phyloP scores from a whole-genome alignment of 2,797 vertebrate genomes.

The Anguilla marmorata region DNA sequence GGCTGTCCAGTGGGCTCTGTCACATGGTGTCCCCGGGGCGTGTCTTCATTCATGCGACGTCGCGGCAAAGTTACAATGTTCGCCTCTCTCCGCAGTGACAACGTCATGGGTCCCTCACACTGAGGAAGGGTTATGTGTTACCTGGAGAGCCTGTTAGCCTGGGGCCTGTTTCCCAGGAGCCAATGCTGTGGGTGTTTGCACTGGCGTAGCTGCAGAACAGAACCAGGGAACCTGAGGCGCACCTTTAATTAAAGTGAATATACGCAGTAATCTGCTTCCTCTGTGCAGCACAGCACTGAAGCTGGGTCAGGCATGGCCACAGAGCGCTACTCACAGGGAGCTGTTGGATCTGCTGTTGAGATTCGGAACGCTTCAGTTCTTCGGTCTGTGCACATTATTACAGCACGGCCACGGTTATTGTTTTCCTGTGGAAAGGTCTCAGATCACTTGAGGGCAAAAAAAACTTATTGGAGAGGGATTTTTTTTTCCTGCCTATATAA shows the following conservation, averaged over 20 bases:
- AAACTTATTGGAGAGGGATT: not conserved
- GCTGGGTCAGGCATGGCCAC: not conserved
- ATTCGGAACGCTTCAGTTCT: not conserved
- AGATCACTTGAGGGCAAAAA: not conserved
- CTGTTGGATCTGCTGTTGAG: not conserved
- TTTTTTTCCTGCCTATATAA: not conserved
- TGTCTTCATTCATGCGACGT: not conserved
- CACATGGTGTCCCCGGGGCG: too few relatives aligned
- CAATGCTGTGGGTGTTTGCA: not conserved
- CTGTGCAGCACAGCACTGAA: not conserved
- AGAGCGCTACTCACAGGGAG: not conserved
- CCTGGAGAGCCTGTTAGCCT: not conserved
- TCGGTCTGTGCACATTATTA: not conserved
- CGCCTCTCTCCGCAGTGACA: not conserved
- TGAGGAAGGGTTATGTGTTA: not conserved
- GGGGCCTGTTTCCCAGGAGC: not conserved
- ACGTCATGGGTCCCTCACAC: not conserved
- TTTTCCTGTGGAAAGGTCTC: conserved; percentile 2
- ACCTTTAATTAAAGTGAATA: not conserved
- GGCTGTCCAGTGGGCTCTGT: too few relatives aligned
- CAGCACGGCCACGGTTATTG: not conserved
- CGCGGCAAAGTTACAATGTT: not conserved
- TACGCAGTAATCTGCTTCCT: not conserved
- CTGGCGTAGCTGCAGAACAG: not conserved
- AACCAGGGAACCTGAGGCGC: not conserved